phyloP scores from a whole-genome alignment of 2,888 invertebrate genomes.

The Macrophya annulata region DNA sequence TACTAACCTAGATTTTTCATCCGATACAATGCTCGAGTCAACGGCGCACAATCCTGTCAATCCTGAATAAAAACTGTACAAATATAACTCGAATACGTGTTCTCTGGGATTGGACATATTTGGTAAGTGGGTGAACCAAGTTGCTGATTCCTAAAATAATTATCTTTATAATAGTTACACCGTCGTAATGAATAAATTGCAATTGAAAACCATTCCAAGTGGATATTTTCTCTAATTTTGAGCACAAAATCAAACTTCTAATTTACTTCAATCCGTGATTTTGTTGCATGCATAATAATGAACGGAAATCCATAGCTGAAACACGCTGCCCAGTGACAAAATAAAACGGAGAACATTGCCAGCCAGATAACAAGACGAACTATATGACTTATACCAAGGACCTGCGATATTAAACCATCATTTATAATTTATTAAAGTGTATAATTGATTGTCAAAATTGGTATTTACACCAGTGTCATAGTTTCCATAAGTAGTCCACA shows the following conservation, averaged over 20 bases:
- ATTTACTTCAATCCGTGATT: slow-evolving; percentile 65
- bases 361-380: slow-evolving; percentile 68
- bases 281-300: slow-evolving; percentile 65
- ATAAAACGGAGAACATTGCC: slow-evolving; percentile 65
- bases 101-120: background rate
- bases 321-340: slow-evolving; percentile 74
- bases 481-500: background rate
- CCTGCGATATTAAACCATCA: slow-evolving; percentile 61
- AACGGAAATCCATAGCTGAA: slow-evolving; percentile 69
- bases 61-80: slow-evolving; percentile 71
- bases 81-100: slow-evolving; percentile 65
- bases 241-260: too few relatives aligned
- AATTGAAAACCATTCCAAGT: background rate
- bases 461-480: background rate
- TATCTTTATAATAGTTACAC: background rate
- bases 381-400: slow-evolving; percentile 64
- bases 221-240: background rate
- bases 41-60: slow-evolving; percentile 60
- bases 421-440: background rate
- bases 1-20: background rate
- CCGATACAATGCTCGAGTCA: background rate
- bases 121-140: slow-evolving; percentile 62
- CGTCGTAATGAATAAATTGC: background rate
- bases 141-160: slow-evolving; percentile 63
- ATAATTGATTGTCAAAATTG: background rate